These are phyloP conservation scores for Andrena dorsata DNA, from an alignment of 2,888 invertebrate species.

Conservation along the genomic window DNA sequence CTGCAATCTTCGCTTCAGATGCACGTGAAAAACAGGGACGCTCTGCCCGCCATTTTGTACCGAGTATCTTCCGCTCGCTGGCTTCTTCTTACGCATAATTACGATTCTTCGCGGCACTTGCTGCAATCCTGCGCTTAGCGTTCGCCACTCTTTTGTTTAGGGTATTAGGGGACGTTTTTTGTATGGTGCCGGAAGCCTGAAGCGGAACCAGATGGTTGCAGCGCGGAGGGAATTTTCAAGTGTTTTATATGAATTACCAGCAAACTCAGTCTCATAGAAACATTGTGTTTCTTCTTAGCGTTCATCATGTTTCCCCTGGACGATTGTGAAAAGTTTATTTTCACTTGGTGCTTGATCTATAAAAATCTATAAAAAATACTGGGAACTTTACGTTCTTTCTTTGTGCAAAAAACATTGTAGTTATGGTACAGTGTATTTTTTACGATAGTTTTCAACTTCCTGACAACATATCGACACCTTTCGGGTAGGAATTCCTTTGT, in stretches of 20 bases:
- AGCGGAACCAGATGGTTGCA: too few relatives aligned
- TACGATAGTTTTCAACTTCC: not conserved
- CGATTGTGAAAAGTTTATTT: not conserved
- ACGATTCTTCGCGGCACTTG: conserved; percentile 11
- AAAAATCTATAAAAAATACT: not conserved
- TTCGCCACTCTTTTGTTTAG: conserved; percentile 16
- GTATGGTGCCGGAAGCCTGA: not conserved
- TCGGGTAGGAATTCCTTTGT: not conserved
- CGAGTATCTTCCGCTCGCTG: conserved; percentile 3
- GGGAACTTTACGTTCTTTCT: not conserved
- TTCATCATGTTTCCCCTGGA: not conserved
- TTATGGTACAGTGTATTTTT: too few relatives aligned
- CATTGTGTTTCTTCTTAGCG: not conserved
- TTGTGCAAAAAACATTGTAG: not conserved
- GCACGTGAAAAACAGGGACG: conserved; percentile 15
- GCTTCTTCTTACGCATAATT: conserved; percentile 14
- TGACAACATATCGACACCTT: not conserved
- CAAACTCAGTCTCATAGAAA: not conserved
- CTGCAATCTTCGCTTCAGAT: conserved; percentile 19
- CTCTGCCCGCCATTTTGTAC: conserved; percentile 6
- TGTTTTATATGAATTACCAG: not conserved
- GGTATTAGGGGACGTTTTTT: not conserved
- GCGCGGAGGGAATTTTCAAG: not conserved
- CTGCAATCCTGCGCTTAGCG: conserved; percentile 7
- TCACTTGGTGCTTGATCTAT: not conserved